Evolutionary conservation across 2,797 vertebrate species (phyloP).

Genomic region (Peromyscus melanophrys): DNA sequence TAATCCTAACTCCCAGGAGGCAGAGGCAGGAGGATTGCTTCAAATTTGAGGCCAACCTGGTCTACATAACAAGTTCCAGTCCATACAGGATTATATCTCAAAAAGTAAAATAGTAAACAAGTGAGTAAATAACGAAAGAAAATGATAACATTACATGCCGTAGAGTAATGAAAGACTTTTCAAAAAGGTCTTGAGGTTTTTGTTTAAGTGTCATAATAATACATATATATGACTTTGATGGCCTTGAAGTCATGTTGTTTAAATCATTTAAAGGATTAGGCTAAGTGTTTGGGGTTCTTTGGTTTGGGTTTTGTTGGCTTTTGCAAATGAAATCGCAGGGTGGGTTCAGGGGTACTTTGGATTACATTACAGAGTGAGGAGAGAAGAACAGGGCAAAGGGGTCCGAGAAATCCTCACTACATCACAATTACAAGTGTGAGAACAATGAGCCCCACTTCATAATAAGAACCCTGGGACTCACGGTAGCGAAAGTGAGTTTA

Average conservation of each 20-base stretch:
- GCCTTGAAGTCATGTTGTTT: neutral
- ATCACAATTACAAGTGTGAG: neutral
- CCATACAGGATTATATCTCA: neutral
- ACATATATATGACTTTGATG: neutral
- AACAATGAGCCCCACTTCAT: neutral
- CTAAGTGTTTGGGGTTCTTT: neutral
- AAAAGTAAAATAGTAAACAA: neutral
- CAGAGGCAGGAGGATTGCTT: neutral
- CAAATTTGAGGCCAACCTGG: neutral
- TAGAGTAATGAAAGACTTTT: neutral
- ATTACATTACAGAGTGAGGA: neutral
- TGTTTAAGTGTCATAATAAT: neutral
- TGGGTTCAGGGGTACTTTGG: no score
- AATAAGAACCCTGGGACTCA: neutral
- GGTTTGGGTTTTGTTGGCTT: neutral
- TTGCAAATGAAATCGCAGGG: neutral
- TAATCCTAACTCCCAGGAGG: neutral
- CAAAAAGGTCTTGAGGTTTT: neutral
- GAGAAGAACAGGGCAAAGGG: neutral
- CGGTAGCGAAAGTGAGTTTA: neutral
- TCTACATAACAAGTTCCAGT: neutral
- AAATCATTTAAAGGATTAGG: neutral
- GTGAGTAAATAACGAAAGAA: neutral
- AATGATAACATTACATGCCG: neutral
- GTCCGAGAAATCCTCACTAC: neutral